A percentile compares a stretch with the other conserved stretches of the same genome.
Evolutionary conservation across 2,797 vertebrate genomes (phyloP).

Genomic region (Ambastaia sidthimunki): DNA sequence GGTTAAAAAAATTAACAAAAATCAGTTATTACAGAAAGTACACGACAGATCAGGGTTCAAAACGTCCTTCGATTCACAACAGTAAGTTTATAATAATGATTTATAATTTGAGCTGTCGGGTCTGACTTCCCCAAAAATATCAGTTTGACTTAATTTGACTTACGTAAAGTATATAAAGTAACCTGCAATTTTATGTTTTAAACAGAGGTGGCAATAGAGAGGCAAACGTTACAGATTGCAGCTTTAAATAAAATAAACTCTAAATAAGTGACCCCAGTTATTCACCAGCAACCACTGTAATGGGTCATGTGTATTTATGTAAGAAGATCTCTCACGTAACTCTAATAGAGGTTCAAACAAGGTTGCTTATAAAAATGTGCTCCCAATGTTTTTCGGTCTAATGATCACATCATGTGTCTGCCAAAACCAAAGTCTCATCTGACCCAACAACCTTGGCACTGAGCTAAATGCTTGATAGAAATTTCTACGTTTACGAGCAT

Average conservation of each 20-base stretch:
- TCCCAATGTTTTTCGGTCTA: constrained; percentile 15
- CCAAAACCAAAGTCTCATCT: constrained; percentile 14
- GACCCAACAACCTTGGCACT: constrained; percentile 14
- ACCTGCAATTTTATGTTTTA: too few relatives aligned
- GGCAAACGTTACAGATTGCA: too few relatives aligned
- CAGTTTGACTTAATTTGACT: too few relatives aligned
- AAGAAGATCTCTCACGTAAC: neutral
- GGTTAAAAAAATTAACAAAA: neutral
- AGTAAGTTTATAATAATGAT: too few relatives aligned
- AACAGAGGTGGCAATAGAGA: too few relatives aligned
- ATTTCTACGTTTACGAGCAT: neutral
- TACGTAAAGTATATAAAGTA: too few relatives aligned
- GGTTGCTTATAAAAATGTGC: constrained; percentile 22
- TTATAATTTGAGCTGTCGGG: too few relatives aligned
- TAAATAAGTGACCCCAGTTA: neutral
- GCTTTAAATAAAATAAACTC: too few relatives aligned
- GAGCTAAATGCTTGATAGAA: neutral
- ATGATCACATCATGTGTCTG: constrained; percentile 7
- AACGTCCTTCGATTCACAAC: too few relatives aligned
- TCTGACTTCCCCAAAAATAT: too few relatives aligned
- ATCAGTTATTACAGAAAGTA: too few relatives aligned
- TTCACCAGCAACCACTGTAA: neutral
- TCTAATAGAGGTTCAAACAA: constrained; percentile 24
- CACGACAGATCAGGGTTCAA: too few relatives aligned
- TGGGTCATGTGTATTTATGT: neutral